phyloP scores from a whole-genome alignment of 2,113 vertebrate genomes.

The Mus pahari region DNA sequence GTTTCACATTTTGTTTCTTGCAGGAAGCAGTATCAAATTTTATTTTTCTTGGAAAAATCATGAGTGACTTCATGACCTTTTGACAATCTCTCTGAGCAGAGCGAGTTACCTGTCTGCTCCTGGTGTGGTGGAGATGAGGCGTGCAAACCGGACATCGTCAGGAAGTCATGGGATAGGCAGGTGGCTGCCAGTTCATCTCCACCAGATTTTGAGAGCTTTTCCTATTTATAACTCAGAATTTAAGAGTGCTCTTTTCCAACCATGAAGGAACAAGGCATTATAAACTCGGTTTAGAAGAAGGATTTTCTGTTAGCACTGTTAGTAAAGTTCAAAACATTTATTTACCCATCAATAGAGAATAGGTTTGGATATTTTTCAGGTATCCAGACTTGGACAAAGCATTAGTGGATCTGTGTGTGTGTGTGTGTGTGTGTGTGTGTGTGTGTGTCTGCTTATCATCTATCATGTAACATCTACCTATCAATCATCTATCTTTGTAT shows the following conservation, averaged over 20 bases:
- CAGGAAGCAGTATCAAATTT: neutral
- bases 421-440: neutral
- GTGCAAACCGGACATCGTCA: neutral
- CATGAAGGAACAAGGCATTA: conserved; percentile 30
- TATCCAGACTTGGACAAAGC: conserved; percentile 2
- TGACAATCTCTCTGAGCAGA: neutral
- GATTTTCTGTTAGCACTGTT: neutral
- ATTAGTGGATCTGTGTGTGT: neutral
- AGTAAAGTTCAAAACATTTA: neutral
- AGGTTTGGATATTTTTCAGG: conserved; percentile 56
- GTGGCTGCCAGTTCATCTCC: neutral
- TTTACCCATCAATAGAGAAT: neutral
- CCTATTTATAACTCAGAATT: conserved; percentile 31
- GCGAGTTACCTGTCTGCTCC: neutral
- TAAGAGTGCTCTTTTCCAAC: conserved; percentile 44
- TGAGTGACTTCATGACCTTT: conserved; percentile 34
- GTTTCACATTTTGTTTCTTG: conserved; percentile 59
- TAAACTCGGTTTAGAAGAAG: conserved; percentile 39
- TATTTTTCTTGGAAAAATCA: conserved; percentile 10
- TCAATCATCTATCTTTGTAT: neutral
- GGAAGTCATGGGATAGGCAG: neutral
- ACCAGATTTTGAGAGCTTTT: neutral
- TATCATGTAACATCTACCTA: neutral
- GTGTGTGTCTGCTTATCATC: neutral
- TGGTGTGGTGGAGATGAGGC: neutral